These are phyloP conservation scores for Heterodera schachtii DNA, from an alignment of 1,140 invertebrate genomes.

Conservation along the genomic window DNA sequence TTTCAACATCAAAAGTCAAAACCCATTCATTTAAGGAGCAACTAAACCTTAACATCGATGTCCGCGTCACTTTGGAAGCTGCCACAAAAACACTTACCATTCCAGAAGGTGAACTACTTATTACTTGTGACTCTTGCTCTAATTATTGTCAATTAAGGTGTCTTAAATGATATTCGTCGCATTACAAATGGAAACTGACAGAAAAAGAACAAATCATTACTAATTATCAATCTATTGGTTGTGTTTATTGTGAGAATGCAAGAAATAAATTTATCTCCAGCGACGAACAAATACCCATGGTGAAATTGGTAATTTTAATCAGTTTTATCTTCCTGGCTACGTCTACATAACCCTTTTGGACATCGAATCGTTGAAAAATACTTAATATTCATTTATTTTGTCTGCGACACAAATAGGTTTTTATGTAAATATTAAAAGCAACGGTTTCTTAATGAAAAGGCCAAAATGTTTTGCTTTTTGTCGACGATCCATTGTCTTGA, in stretches of 20 bases:
- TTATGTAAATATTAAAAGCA: not conserved
- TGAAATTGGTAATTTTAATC: too few species aligned
- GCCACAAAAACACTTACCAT: conserved; percentile 65
- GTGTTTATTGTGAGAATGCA: not conserved
- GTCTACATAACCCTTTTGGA: too few species aligned
- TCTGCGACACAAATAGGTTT: conserved; percentile 1
- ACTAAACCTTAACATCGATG: conserved; percentile 60
- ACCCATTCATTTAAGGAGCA: conserved; percentile 51
- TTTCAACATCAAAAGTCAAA: too few species aligned
- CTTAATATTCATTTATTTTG: too few species aligned
- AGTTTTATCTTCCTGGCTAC: too few species aligned
- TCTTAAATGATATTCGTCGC: conserved; percentile 27
- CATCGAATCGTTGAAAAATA: too few species aligned
- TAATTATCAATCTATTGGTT: not conserved
- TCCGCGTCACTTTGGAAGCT: conserved; percentile 62
- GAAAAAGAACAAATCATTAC: conserved; percentile 1
- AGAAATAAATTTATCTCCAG: not conserved
- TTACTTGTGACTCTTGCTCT: not conserved
- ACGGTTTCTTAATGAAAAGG: too few species aligned
- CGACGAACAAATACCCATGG: too few species aligned
- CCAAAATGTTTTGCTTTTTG: conserved; percentile 18
- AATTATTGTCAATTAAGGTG: not conserved
- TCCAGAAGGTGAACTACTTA: conserved; percentile 36
- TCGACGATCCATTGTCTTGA: conserved; percentile 8
- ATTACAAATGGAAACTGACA: conserved; percentile 7